Evolutionary conservation across 2,888 invertebrate species (phyloP).

Genomic region (Branchinecta sandiegonensis): DNA sequence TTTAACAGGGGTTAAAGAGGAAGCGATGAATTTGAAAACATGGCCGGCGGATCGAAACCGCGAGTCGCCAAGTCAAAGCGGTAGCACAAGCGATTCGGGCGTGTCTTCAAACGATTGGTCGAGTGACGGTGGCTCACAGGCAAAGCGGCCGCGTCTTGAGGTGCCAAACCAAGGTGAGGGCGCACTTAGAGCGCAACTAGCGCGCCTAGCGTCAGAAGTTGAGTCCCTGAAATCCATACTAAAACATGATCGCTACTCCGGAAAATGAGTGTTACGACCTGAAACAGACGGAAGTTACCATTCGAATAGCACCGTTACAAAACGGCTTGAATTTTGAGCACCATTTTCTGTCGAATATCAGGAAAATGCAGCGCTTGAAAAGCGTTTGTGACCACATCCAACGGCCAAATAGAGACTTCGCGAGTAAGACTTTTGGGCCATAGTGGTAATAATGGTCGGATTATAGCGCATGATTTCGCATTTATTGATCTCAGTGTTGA

Average conservation of each 20-base stretch:
- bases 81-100: slow-evolving; percentile 4
- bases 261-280: no score
- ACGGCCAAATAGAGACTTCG: no score
- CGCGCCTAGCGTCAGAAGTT: slow-evolving; percentile 75
- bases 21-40: slow-evolving; percentile 5
- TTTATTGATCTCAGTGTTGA: no score
- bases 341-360: no score
- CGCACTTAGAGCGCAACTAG: slow-evolving; percentile 49
- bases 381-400: no score
- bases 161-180: slow-evolving; percentile 24
- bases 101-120: slow-evolving; percentile 17
- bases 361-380: no score
- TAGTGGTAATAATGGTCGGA: no score
- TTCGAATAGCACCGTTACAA: no score
- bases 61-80: not conserved
- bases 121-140: not conserved
- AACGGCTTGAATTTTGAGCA: no score
- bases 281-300: no score
- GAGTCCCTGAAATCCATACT: slow-evolving; percentile 56
- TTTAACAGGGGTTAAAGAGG: not conserved
- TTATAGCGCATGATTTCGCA: no score
- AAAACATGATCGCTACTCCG: not conserved
- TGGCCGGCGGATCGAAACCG: slow-evolving; percentile 8
- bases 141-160: not conserved
- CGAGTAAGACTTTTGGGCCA: no score